These are phyloP conservation scores for Atta cephalotes DNA, from an alignment of 1,140 invertebrate genomes.

Conservation along the genomic window DNA sequence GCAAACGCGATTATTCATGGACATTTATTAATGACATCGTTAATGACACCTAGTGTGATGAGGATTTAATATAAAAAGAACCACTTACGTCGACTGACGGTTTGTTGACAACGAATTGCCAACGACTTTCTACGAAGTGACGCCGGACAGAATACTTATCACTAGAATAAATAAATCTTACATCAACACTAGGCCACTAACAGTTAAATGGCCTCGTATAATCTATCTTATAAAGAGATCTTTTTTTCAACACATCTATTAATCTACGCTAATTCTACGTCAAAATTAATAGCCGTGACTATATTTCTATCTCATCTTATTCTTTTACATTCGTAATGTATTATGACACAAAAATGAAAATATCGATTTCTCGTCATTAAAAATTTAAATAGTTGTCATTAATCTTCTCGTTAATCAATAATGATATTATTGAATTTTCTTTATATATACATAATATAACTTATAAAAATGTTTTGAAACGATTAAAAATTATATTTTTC, in stretches of 20 bases:
- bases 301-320: background rate
- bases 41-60: conserved; percentile 34
- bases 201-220: conserved; percentile 1
- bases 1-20: conserved; percentile 20
- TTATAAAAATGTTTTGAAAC: background rate
- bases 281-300: background rate
- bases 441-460: background rate
- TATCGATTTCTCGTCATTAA: background rate
- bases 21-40: conserved; percentile 48
- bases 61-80: conserved; percentile 23
- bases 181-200: conserved; percentile 1
- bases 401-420: background rate
- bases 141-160: background rate
- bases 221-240: background rate
- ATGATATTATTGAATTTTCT: background rate
- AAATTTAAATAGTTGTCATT: background rate
- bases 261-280: background rate
- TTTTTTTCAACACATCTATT: background rate
- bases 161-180: conserved; percentile 17
- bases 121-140: conserved; percentile 10
- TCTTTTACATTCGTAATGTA: background rate
- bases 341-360: background rate
- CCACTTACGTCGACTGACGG: conserved; percentile 6
- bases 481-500: background rate
- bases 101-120: background rate